Percentiles rank a stretch among this genome's conserved stretches.
Evolutionary conservation across 2,113 vertebrate species (phyloP).

Genomic region (Phyllostomus discolor): DNA sequence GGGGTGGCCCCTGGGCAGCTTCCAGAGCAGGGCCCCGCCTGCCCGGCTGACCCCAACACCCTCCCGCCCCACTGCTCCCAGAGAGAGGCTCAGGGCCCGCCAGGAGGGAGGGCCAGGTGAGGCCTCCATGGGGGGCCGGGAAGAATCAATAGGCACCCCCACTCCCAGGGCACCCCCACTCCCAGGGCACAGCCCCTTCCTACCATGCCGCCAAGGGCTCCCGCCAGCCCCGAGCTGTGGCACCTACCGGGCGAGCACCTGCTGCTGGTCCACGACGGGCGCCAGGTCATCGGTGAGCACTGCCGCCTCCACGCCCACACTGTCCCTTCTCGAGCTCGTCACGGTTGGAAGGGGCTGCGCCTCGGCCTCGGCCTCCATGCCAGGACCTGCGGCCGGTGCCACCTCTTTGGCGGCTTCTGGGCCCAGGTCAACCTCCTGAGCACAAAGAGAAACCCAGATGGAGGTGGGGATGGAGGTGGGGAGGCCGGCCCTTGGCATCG

Average conservation of each 20-base stretch:
- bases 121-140: background rate
- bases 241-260: constrained; percentile 87
- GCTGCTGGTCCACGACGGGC: constrained; percentile 81
- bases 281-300: constrained; percentile 11
- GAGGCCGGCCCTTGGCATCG: fast-evolving
- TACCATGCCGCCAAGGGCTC: fast-evolving
- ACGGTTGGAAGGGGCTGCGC: background rate
- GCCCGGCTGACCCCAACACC: background rate
- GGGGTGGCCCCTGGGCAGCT: background rate
- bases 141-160: background rate
- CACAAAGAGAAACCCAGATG: background rate
- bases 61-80: background rate
- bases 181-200: background rate
- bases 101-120: background rate
- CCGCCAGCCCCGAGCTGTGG: fast-evolving
- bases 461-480: background rate
- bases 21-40: fast-evolving
- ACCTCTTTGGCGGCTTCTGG: background rate
- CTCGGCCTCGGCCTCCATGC: background rate
- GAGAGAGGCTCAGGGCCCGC: fast-evolving
- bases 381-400: background rate
- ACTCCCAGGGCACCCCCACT: too few species aligned
- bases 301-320: background rate
- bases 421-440: constrained; percentile 22
- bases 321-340: background rate